Evolutionary conservation across 2,888 invertebrate genomes (phyloP).

Genomic region (Ischnus inquisitorius): DNA sequence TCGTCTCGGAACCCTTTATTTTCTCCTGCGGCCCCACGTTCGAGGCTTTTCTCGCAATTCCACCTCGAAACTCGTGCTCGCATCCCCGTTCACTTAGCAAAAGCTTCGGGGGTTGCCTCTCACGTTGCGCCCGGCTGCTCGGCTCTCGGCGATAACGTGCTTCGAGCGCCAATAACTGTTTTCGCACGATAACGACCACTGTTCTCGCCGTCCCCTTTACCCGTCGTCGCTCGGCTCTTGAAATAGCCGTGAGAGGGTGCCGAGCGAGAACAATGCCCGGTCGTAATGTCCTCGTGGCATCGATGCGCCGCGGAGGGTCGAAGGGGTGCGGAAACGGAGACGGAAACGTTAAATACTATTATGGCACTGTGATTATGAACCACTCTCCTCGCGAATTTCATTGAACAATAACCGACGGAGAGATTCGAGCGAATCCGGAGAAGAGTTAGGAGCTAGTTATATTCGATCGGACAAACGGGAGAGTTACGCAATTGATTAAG

Average conservation of each 20-base stretch:
- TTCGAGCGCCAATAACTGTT: slow-evolving; percentile 61
- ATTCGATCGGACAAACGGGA: slow-evolving; percentile 20
- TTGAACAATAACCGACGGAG: not conserved
- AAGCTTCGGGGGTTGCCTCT: too few relatives aligned
- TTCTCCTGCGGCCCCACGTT: not conserved
- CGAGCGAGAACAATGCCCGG: slow-evolving; percentile 32
- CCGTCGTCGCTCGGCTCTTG: not conserved
- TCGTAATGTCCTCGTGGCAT: slow-evolving; percentile 29
- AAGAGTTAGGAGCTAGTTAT: not conserved
- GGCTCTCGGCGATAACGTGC: slow-evolving; percentile 33
- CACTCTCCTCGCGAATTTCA: not conserved
- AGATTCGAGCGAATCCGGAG: not conserved
- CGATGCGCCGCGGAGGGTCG: slow-evolving; percentile 3
- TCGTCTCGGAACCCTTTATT: not conserved
- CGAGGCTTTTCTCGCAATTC: not conserved
- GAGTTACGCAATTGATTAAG: slow-evolving; percentile 38
- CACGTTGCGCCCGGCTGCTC: slow-evolving; percentile 28
- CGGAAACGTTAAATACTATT: slow-evolving; percentile 26
- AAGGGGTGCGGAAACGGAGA: not conserved
- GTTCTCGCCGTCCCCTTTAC: slow-evolving; percentile 1
- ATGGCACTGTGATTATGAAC: slow-evolving; percentile 18
- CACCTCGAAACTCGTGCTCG: not conserved
- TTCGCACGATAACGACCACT: slow-evolving; percentile 61
- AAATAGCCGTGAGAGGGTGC: not conserved
- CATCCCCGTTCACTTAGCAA: not conserved